These are phyloP conservation scores for Biston betularia DNA, from an alignment of 2,888 invertebrate species.

Conservation along the genomic window DNA sequence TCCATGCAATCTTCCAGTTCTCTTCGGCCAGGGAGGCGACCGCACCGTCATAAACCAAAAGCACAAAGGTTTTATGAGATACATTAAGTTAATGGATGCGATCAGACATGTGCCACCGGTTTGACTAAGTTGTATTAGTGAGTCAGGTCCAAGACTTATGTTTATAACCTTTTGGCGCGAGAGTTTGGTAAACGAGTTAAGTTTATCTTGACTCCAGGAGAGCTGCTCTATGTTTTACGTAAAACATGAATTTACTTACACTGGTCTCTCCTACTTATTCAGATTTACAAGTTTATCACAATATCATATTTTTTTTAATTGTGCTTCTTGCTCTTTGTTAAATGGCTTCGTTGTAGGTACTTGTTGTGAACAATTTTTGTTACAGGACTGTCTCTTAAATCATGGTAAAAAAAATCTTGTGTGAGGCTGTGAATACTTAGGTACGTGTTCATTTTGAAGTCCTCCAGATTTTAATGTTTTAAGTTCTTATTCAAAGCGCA, in stretches of 20 bases:
- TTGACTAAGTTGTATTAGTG: slow-evolving; percentile 66
- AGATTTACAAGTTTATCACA: not conserved
- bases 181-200: slow-evolving; percentile 22
- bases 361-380: too few species aligned
- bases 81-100: slow-evolving; percentile 78
- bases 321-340: too few species aligned
- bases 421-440: too few species aligned
- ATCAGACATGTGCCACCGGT: slow-evolving; percentile 65
- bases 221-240: slow-evolving; percentile 4
- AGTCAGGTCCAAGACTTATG: slow-evolving; percentile 37
- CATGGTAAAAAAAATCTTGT: too few species aligned
- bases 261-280: not conserved
- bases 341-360: too few species aligned
- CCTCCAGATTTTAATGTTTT: too few species aligned
- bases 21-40: slow-evolving; percentile 55
- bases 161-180: slow-evolving; percentile 15
- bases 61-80: slow-evolving; percentile 79
- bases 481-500: too few species aligned
- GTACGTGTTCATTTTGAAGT: too few species aligned
- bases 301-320: not conserved
- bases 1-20: slow-evolving; percentile 48
- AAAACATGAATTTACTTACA: not conserved
- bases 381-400: too few species aligned
- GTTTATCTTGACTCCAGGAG: slow-evolving; percentile 8
- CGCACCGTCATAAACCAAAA: slow-evolving; percentile 73